These are phyloP conservation scores for Chlorodrepanis virens DNA, from an alignment of 2,113 vertebrate genomes.

Conservation along the genomic window DNA sequence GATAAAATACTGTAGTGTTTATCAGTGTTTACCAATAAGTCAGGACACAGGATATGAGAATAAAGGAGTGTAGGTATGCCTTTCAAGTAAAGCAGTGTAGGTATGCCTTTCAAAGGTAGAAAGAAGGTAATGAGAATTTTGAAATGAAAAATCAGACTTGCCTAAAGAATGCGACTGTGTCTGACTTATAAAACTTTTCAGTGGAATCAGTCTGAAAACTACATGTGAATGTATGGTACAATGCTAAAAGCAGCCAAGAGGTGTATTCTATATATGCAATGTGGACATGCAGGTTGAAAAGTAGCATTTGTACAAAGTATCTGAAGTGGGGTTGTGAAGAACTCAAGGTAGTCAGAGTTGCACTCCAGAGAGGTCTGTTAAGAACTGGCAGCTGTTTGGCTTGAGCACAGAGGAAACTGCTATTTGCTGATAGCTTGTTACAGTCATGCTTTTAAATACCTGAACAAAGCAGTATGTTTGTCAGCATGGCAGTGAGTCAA, in stretches of 20 bases:
- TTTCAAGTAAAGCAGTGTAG: background rate
- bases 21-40: background rate
- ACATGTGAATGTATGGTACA: background rate
- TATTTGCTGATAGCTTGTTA: constrained; percentile 31
- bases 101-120: background rate
- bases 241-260: background rate
- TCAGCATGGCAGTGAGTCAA: background rate
- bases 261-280: background rate
- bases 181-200: background rate
- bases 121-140: background rate
- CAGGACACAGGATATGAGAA: background rate
- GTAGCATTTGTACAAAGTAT: background rate
- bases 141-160: background rate
- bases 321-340: accelerated
- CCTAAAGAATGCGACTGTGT: background rate
- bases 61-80: background rate
- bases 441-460: constrained; percentile 1
- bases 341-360: background rate
- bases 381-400: background rate
- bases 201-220: background rate
- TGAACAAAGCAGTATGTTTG: constrained; percentile 32
- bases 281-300: background rate
- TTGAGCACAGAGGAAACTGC: background rate
- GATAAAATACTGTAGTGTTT: background rate
- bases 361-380: background rate